These are phyloP conservation scores for Labeo rohita DNA, from an alignment of 2,113 vertebrate species.

Conservation along the genomic window DNA sequence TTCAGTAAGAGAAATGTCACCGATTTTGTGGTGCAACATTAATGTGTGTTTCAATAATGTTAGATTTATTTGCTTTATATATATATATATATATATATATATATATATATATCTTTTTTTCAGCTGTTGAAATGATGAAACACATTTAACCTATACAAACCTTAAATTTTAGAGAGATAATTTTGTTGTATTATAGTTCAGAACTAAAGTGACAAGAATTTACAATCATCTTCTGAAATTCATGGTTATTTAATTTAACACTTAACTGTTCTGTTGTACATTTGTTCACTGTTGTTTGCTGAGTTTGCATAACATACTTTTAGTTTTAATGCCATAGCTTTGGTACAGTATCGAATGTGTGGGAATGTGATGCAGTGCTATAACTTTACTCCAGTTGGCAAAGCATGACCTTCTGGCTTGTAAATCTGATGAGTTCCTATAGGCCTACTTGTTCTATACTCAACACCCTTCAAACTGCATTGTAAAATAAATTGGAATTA, in stretches of 20 bases:
- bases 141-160: too few relatives aligned
- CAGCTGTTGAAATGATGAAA: too few relatives aligned
- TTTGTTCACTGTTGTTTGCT: background rate
- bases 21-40: background rate
- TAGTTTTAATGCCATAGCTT: background rate
- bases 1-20: background rate
- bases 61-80: too few relatives aligned
- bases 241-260: background rate
- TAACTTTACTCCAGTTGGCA: background rate
- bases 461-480: background rate
- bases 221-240: background rate
- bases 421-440: background rate
- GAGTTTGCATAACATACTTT: background rate
- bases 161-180: background rate
- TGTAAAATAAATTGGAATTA: slow-evolving; percentile 13
- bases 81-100: too few relatives aligned
- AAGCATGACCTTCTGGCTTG: background rate
- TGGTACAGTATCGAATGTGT: background rate
- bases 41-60: background rate
- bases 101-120: too few relatives aligned
- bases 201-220: too few relatives aligned
- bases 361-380: background rate
- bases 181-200: too few relatives aligned
- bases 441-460: background rate
- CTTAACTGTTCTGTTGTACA: background rate